Evolutionary conservation across 2,797 vertebrate genomes (phyloP).

Genomic region (Anguilla megastoma): DNA sequence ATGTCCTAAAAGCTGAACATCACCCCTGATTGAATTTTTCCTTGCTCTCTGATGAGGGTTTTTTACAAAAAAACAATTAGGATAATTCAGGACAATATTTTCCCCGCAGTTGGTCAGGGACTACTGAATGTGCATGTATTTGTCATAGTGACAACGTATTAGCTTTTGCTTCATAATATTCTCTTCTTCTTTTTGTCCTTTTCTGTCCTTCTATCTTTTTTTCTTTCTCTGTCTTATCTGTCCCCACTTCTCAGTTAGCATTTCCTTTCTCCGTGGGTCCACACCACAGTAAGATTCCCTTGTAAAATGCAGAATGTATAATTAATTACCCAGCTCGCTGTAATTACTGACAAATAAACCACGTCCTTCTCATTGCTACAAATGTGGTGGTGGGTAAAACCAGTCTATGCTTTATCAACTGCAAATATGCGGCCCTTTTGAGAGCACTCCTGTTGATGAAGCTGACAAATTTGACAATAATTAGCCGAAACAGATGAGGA

Average conservation of each 20-base stretch:
- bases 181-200: conserved; percentile 51
- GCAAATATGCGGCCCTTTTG: conserved; percentile 95
- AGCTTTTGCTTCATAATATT: conserved; percentile 62
- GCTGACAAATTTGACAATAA: conserved; percentile 99
- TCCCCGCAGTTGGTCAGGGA: not conserved
- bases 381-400: conserved; percentile 93
- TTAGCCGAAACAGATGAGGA: conserved; percentile 99
- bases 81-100: not conserved
- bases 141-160: conserved; percentile 22
- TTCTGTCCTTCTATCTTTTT: not conserved
- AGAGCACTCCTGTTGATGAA: conserved; percentile 99
- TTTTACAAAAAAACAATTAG: too few species aligned
- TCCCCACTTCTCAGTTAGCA: conserved; percentile 52
- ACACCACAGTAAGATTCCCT: conserved; percentile 92
- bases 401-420: conserved; percentile 97
- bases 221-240: not conserved
- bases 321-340: conserved; percentile 99
- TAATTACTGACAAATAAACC: conserved; percentile 99
- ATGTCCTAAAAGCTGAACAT: too few species aligned
- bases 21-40: too few species aligned
- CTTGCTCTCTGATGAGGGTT: too few species aligned
- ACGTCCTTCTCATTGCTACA: conserved; percentile 92
- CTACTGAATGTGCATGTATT: not conserved
- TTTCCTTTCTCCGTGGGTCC: conserved; percentile 69
- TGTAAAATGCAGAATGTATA: conserved; percentile 98